Evolutionary conservation across 2,888 invertebrate genomes (phyloP).

Genomic region (Calliphora vomitoria): DNA sequence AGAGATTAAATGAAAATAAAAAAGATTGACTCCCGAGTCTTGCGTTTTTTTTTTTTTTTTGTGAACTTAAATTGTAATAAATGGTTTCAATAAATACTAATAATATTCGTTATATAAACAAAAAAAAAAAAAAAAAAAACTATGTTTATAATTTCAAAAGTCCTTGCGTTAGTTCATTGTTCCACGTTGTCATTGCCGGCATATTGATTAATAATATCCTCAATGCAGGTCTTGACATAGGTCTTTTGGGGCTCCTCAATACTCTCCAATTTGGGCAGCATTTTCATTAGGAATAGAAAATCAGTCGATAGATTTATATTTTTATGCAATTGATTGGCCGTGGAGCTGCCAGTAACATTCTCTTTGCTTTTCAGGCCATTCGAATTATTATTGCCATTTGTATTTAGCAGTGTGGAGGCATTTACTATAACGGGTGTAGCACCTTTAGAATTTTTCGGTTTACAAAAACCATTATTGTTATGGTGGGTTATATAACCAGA

Average conservation of each 20-base stretch:
- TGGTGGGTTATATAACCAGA: not conserved
- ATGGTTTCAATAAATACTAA: slow-evolving; percentile 45
- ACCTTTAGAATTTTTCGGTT: slow-evolving; percentile 59
- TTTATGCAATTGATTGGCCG: slow-evolving; percentile 64
- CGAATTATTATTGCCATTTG: slow-evolving; percentile 1
- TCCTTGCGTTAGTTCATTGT: slow-evolving; percentile 61
- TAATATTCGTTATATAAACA: slow-evolving; percentile 15
- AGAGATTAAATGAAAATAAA: no score
- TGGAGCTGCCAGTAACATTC: slow-evolving; percentile 10
- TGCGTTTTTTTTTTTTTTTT: not conserved
- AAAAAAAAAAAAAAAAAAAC: not conserved
- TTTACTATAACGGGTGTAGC: slow-evolving; percentile 76
- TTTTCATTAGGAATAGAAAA: slow-evolving; percentile 83
- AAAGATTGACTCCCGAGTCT: not conserved
- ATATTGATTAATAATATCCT: slow-evolving; percentile 81
- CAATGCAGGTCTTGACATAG: slow-evolving; percentile 82
- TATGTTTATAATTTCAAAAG: slow-evolving; percentile 34
- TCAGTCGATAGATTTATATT: slow-evolving; percentile 83
- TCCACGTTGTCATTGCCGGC: slow-evolving; percentile 67
- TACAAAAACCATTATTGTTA: slow-evolving; percentile 26
- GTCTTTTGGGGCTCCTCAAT: slow-evolving; percentile 82
- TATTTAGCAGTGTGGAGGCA: slow-evolving; percentile 53
- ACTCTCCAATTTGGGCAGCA: slow-evolving; percentile 82
- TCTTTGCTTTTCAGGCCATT: slow-evolving; percentile 52
- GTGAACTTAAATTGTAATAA: not conserved